Percentiles rank a stretch among this genome's conserved stretches.
phyloP scores from a whole-genome alignment of 1,140 invertebrate genomes.

The Pemphigus obesinymphae region DNA sequence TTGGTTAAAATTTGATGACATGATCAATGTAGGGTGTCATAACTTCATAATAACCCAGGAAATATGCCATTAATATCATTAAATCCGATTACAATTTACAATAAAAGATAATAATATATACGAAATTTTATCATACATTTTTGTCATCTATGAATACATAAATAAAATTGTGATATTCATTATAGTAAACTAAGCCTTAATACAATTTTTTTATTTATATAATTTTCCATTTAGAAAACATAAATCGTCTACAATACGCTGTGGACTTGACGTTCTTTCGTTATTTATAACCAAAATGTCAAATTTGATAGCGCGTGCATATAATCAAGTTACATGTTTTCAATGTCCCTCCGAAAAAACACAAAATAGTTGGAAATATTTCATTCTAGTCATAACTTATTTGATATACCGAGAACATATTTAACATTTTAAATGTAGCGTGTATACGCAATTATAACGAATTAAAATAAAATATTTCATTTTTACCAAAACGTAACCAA shows the following conservation, averaged over 20 bases:
- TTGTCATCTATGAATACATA: no score
- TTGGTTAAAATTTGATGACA: no score
- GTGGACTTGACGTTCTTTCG: neutral
- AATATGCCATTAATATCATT: no score
- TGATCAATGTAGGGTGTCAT: no score
- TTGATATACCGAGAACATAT: slow-evolving; percentile 9
- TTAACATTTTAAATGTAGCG: slow-evolving; percentile 26
- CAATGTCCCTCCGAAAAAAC: neutral
- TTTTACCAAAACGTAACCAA: neutral
- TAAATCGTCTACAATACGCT: neutral
- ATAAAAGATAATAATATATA: no score
- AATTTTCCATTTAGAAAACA: neutral
- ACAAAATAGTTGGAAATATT: slow-evolving; percentile 1
- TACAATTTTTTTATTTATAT: neutral
- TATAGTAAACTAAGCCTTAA: no score
- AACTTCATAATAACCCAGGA: no score
- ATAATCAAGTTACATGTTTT: neutral
- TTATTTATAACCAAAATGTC: slow-evolving; percentile 19
- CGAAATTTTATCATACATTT: no score
- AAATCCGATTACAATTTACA: no score
- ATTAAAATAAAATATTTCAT: slow-evolving; percentile 30
- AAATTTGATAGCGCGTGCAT: neutral
- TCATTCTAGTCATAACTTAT: slow-evolving; percentile 13
- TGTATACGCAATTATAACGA: slow-evolving; percentile 6
- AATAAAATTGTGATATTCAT: no score